Evolutionary conservation across 2,888 invertebrate genomes (phyloP), one percentile per base, ranked within the genome.

Genomic region (Lithophane socia): DNA sequence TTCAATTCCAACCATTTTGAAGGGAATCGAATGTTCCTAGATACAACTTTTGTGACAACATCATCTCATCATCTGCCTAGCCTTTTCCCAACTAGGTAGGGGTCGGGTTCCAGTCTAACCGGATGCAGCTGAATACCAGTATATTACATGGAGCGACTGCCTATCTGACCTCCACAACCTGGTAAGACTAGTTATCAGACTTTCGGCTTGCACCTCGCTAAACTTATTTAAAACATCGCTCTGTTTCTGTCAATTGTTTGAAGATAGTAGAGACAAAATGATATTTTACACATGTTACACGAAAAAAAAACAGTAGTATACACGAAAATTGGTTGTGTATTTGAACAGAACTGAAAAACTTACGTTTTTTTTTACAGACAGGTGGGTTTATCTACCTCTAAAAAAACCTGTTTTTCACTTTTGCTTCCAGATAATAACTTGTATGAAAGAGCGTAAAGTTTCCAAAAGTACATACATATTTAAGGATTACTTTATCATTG

Each of bases 401-500:
- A 37, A 37, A 29, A 58, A 78, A 64, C 5, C n/a, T 4, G 37
- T 37, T 37, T 3, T 37, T 37, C 58, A 65, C 70, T 78, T 78
- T 65, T 52, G 65, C 24, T 71, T 37, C 7, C 12, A 65, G 70
- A 71, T 71, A 79, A 60, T 37, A 60, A 21, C 29, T 78, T 47
- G 70, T 69, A 64, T 16, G 12, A 18, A 49, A 65, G 1, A 65
- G 58, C 29, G 56, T 52, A 29, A 18, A 12, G 24, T 58, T 47
- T 56, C 3, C 29, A 65, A 58, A 65, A 54, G 29, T 54, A 72
- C 12, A 21, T n/a, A 67, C 21, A 21, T 56, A 69, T 64, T 60
- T 71, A 18, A 79, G 29, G 42, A 65, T 74, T 56, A 80, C 60
- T 69, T 65, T 74, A 74, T 80, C 74, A 68, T 4, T 69, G 68